A percentile compares a stretch with the other conserved stretches of the same genome.
These are phyloP conservation scores for Bergia puertoricense DNA, from an alignment of 92 coral and sea anemone species.

Conservation along the genomic window DNA sequence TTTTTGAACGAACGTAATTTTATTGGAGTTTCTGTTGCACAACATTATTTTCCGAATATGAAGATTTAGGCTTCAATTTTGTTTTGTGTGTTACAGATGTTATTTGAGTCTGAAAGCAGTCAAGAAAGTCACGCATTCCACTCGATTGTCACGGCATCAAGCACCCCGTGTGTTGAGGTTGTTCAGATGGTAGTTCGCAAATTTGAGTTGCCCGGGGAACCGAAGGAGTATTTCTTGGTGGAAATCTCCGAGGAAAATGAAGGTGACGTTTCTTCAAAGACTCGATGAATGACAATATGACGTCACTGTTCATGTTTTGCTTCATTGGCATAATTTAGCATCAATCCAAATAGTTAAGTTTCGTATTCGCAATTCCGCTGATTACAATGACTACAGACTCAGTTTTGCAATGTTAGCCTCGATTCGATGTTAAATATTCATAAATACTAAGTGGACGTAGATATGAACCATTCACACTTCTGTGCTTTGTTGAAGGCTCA, in stretches of 20 bases:
- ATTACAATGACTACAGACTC: too few relatives aligned
- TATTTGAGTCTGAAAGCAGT: constrained; percentile 72
- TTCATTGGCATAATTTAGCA: too few relatives aligned
- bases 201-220: constrained; percentile 77
- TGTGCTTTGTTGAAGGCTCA: too few relatives aligned
- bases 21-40: neutral
- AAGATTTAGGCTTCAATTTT: neutral
- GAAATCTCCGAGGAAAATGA: constrained; percentile 47
- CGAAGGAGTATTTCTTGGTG: constrained; percentile 71
- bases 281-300: too few relatives aligned
- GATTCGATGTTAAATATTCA: too few relatives aligned
- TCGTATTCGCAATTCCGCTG: too few relatives aligned
- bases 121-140: constrained; percentile 72
- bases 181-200: constrained; percentile 60
- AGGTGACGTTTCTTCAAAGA: neutral
- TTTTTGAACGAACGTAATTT: too few relatives aligned
- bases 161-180: constrained; percentile 80
- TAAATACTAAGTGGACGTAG: too few relatives aligned
- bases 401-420: too few relatives aligned
- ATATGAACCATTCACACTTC: too few relatives aligned
- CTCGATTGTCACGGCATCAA: constrained; percentile 64
- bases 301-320: too few relatives aligned
- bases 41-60: neutral
- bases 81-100: constrained; percentile 52
- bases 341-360: too few relatives aligned